These are phyloP conservation scores for Leptarthrus brevirostris DNA, from an alignment of 2,888 invertebrate genomes.

Conservation along the genomic window DNA sequence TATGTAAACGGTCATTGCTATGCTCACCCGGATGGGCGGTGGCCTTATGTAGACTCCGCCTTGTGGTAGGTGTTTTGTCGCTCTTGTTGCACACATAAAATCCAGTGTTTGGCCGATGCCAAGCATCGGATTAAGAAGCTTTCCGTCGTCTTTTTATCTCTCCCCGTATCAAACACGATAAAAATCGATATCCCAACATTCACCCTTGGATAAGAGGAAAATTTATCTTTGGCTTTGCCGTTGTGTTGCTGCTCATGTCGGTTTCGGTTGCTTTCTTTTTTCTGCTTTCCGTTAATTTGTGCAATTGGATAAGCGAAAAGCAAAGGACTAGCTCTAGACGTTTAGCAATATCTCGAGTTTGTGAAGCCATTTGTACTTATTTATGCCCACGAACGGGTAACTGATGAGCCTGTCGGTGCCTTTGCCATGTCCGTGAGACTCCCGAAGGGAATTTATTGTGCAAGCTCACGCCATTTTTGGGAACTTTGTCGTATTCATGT, in stretches of 20 bases:
- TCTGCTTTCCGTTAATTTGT: not conserved
- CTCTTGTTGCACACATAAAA: not conserved
- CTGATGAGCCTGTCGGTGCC: conserved; percentile 44
- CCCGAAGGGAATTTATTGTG: conserved; percentile 31
- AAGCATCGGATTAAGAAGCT: conserved; percentile 4
- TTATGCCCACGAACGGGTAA: conserved; percentile 42
- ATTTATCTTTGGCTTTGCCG: conserved; percentile 1
- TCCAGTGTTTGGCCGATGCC: conserved; percentile 9
- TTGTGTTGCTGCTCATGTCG: not conserved
- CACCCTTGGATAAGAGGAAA: conserved; percentile 22
- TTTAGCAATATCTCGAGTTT: conserved; percentile 9
- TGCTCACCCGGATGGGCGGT: not conserved
- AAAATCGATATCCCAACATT: conserved; percentile 26
- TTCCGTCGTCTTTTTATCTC: not conserved
- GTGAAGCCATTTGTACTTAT: conserved; percentile 41
- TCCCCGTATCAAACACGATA: conserved; percentile 6
- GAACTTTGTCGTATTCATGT: conserved; percentile 21
- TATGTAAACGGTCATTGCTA: not conserved
- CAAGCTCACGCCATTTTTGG: conserved; percentile 40
- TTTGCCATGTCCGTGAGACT: conserved; percentile 14
- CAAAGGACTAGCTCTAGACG: conserved; percentile 1
- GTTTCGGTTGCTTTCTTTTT: not conserved
- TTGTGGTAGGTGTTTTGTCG: not conserved
- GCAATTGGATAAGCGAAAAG: conserved; percentile 14
- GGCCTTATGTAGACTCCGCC: not conserved